Percentiles rank a stretch among this genome's conserved stretches.
phyloP scores from a whole-genome alignment of 2,888 invertebrate genomes.

The Yponomeuta plumbellus region DNA sequence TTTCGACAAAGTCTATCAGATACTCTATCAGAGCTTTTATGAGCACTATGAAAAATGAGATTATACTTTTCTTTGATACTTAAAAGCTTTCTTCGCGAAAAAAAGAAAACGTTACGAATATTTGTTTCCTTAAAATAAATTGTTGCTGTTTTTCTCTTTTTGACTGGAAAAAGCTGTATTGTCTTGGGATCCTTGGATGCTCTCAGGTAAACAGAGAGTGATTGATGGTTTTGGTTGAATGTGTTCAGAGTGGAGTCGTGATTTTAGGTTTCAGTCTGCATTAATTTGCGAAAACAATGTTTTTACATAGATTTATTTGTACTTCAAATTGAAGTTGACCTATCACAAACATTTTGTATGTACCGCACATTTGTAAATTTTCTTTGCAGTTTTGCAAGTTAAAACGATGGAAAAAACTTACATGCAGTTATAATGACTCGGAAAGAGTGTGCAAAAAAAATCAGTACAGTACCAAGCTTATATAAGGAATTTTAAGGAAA shows the following conservation, averaged over 20 bases:
- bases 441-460: too few species aligned
- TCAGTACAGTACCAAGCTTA: too few species aligned
- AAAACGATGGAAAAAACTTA: too few species aligned
- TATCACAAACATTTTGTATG: too few species aligned
- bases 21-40: not conserved
- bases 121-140: conserved; percentile 14
- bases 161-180: conserved; percentile 35
- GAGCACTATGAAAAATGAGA: conserved; percentile 1
- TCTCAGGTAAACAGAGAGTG: conserved; percentile 44
- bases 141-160: conserved; percentile 27
- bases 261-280: conserved; percentile 37
- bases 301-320: too few species aligned
- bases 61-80: conserved; percentile 15
- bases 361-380: conserved; percentile 25
- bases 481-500: too few species aligned
- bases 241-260: conserved; percentile 44
- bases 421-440: too few species aligned
- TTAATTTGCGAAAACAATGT: conserved; percentile 22
- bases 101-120: conserved; percentile 12
- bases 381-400: conserved; percentile 15
- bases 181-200: conserved; percentile 46
- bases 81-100: conserved; percentile 15
- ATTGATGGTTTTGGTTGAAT: conserved; percentile 54
- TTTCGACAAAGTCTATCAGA: too few species aligned
- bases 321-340: too few species aligned